A percentile compares a stretch with the other conserved stretches of the same genome.
Evolutionary conservation across 2,113 vertebrate genomes (phyloP).

Genomic region (Hemicordylus capensis): DNA sequence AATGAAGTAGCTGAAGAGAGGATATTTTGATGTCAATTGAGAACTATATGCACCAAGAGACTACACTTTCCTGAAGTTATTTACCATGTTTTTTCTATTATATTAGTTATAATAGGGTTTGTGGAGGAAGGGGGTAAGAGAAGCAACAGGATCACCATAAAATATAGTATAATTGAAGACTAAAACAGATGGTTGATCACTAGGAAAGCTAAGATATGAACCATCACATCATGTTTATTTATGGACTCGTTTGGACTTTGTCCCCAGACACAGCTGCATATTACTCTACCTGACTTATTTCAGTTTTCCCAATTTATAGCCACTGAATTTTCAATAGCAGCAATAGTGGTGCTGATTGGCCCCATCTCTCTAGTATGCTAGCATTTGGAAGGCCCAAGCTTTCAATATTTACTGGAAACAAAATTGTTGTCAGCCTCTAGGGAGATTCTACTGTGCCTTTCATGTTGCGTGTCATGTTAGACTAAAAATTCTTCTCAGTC

Average conservation of each 20-base stretch:
- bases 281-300: background rate
- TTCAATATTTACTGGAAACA: background rate
- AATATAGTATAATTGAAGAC: background rate
- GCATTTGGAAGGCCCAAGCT: background rate
- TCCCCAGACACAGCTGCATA: too few relatives aligned
- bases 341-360: background rate
- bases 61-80: fast-evolving
- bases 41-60: background rate
- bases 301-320: background rate
- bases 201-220: background rate
- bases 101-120: background rate
- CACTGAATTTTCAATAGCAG: background rate
- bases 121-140: background rate
- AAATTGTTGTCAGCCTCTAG: background rate
- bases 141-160: background rate
- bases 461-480: background rate
- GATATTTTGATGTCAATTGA: fast-evolving
- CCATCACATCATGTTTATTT: background rate
- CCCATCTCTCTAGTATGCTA: background rate
- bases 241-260: background rate
- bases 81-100: background rate
- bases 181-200: background rate
- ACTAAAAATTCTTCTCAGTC: too few relatives aligned
- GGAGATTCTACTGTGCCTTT: background rate
- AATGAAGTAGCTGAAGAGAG: background rate